A percentile compares a stretch with the other conserved stretches of the same genome.
Conservation (phyloP, 2,888 invertebrate species). For the Pyrochroa serraticornis region DNA sequence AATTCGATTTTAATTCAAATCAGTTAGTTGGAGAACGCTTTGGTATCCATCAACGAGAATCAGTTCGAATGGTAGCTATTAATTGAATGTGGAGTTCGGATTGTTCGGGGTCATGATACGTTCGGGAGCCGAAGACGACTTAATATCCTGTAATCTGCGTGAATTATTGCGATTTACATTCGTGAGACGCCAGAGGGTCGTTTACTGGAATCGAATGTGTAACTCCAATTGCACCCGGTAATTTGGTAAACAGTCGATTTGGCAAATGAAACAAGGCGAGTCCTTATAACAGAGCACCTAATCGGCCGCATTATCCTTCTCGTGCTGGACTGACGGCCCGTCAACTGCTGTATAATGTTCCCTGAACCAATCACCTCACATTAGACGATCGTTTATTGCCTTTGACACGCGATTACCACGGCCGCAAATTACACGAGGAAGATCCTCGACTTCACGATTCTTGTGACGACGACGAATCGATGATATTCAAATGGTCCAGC, state of each 20-base stretch:
- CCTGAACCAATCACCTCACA: constrained; percentile 10
- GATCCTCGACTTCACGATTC: background rate
- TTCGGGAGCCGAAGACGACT: constrained; percentile 16
- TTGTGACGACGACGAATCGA: too few species aligned
- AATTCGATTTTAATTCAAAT: constrained; percentile 20
- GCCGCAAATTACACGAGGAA: constrained; percentile 15
- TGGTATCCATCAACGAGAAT: too few species aligned
- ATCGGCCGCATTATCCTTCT: constrained; percentile 20
- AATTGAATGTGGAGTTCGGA: too few species aligned
- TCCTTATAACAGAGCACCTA: constrained; percentile 13
- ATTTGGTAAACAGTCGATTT: constrained; percentile 18
- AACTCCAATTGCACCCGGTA: constrained; percentile 5
- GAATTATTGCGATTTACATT: constrained; percentile 7
- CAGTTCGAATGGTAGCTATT: too few species aligned
- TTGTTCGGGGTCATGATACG: constrained; percentile 4
- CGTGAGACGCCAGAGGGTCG: constrained; percentile 6
- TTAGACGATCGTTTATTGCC: constrained; percentile 33
- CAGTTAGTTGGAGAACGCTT: background rate
- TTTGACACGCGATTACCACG: constrained; percentile 29
- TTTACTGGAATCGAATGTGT: too few species aligned
- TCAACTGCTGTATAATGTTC: constrained; percentile 21
- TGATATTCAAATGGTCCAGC: constrained; percentile 22
- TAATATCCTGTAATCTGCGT: constrained; percentile 21
- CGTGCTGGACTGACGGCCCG: constrained; percentile 14
- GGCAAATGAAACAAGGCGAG: constrained; percentile 22